Evolutionary conservation across 1,140 invertebrate genomes (phyloP).

Genomic region (Capitella teleta): DNA sequence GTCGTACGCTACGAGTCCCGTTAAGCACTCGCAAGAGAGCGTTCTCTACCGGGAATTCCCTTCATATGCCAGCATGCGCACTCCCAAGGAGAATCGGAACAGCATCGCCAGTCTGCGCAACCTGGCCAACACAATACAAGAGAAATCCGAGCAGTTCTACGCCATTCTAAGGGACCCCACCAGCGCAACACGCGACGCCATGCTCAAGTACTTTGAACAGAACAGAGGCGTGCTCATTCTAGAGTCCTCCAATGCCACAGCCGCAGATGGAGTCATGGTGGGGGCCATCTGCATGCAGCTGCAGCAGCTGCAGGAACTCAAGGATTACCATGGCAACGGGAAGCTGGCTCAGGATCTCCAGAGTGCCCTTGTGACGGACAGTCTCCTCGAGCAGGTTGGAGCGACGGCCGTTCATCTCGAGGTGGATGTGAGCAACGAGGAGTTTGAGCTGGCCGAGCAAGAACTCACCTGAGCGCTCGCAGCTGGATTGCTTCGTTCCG

Average conservation of each 20-base stretch:
- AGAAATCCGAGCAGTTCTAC: too few species aligned
- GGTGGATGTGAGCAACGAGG: constrained; percentile 18
- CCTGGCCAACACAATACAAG: too few species aligned
- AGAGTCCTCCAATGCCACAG: constrained; percentile 13
- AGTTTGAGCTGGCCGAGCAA: constrained; percentile 16
- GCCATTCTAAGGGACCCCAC: background rate
- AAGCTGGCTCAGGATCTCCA: constrained; percentile 17
- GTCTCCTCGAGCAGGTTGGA: constrained; percentile 14
- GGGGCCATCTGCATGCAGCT: constrained; percentile 23
- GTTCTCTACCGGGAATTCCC: too few species aligned
- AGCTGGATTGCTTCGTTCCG: too few species aligned
- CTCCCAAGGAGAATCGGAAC: too few species aligned
- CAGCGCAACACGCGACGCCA: background rate
- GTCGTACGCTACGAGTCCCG: too few species aligned
- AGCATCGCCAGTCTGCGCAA: too few species aligned
- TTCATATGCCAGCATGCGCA: too few species aligned
- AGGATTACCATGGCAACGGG: constrained; percentile 17
- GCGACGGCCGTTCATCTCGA: constrained; percentile 16
- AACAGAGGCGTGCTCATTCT: constrained; percentile 23
- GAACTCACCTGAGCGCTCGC: too few species aligned
- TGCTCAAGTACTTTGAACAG: constrained; percentile 31
- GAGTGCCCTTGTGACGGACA: constrained; percentile 14
- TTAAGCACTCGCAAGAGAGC: too few species aligned
- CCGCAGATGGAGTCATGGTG: constrained; percentile 15
- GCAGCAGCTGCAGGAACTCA: constrained; percentile 17